These are phyloP conservation scores for Drosophila willistoni DNA, from an alignment of 1,140 invertebrate genomes.

Conservation along the genomic window DNA sequence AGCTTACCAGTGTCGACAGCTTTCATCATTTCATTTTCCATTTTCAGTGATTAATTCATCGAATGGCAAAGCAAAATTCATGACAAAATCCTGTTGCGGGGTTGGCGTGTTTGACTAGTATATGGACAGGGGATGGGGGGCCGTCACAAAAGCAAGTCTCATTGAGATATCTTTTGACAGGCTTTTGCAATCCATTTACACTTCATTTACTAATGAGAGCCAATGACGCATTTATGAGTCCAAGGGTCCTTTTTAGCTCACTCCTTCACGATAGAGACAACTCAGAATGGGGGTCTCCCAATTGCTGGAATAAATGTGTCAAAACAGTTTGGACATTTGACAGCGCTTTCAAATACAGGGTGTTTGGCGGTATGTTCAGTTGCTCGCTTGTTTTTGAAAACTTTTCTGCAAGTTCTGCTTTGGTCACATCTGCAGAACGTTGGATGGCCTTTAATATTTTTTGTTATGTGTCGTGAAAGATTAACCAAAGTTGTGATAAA, in stretches of 20 bases:
- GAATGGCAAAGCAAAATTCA: conserved; percentile 46
- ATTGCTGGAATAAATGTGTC: conserved; percentile 1
- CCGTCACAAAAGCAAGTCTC: neutral
- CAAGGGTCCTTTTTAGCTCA: conserved; percentile 30
- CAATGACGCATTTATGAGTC: conserved; percentile 67
- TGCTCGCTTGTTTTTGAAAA: conserved; percentile 16
- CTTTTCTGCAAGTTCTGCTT: conserved; percentile 21
- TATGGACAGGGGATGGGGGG: neutral
- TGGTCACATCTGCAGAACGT: conserved; percentile 45
- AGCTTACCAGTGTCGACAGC: neutral
- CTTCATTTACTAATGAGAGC: conserved; percentile 75
- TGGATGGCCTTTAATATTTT: neutral
- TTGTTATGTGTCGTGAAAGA: conserved; percentile 9
- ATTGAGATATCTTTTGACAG: conserved; percentile 62
- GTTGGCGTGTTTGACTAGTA: neutral
- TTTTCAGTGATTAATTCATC: conserved; percentile 47
- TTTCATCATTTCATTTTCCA: conserved; percentile 30
- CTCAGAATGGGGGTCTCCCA: neutral
- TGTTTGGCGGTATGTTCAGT: neutral
- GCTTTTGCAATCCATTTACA: conserved; percentile 65
- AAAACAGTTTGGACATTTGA: conserved; percentile 38
- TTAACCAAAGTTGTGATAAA: conserved; percentile 39
- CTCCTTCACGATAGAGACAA: neutral
- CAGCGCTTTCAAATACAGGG: conserved; percentile 13
- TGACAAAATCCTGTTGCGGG: neutral